Evolutionary conservation across 2,797 vertebrate species (phyloP).

Genomic region (Chiroxiphia lanceolata): DNA sequence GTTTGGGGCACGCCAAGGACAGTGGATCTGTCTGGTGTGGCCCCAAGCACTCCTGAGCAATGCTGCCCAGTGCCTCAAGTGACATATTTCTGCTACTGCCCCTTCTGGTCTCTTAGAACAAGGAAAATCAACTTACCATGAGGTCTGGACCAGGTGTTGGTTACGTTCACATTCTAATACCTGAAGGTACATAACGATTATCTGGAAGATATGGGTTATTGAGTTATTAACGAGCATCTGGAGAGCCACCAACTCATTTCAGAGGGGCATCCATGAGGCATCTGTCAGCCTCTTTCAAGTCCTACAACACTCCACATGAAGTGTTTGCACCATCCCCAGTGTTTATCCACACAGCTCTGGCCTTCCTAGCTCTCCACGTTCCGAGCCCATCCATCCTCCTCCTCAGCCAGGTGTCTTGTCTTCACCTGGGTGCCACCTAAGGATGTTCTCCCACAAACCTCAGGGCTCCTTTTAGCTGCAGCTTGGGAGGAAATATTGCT

Average conservation of each 20-base stretch:
- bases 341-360: background rate
- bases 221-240: slow-evolving; percentile 73
- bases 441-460: background rate
- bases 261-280: slow-evolving; percentile 66
- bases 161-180: slow-evolving; percentile 89
- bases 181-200: slow-evolving; percentile 91
- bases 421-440: background rate
- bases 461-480: background rate
- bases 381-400: background rate
- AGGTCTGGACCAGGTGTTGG: slow-evolving; percentile 86
- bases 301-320: background rate
- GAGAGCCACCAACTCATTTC: slow-evolving; percentile 35
- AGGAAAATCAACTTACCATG: slow-evolving; percentile 85
- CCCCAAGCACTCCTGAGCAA: slow-evolving; percentile 53
- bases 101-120: slow-evolving; percentile 74
- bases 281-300: background rate
- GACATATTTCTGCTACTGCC: slow-evolving; percentile 78
- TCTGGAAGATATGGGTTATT: slow-evolving; percentile 82
- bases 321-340: background rate
- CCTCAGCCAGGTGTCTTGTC: background rate
- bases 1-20: slow-evolving; percentile 66
- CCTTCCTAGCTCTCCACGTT: background rate
- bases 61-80: slow-evolving; percentile 72
- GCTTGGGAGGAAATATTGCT: background rate
- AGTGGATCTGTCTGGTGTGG: slow-evolving; percentile 54